Evolutionary conservation across 37 sponge, comb jelly and placozoan species (phyloP).

Genomic region (Lycopodina hypogea): DNA sequence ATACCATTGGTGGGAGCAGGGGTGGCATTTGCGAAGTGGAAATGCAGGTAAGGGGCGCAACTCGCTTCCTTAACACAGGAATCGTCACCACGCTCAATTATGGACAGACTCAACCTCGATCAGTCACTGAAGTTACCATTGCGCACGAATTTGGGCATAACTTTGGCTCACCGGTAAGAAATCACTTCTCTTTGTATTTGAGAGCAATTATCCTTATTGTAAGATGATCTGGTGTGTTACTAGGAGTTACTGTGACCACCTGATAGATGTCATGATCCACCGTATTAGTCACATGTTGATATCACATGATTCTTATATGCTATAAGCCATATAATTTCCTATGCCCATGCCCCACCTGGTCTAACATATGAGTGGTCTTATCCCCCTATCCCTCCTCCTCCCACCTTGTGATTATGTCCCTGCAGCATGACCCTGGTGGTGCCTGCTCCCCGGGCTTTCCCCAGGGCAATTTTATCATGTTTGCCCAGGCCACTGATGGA

Average conservation of each 20-base stretch:
- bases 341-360: too few species aligned
- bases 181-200: too few species aligned
- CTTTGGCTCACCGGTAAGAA: constrained; percentile 90
- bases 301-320: too few species aligned
- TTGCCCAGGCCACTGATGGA: constrained; percentile 87
- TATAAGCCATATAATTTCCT: too few species aligned
- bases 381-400: not conserved
- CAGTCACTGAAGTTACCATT: constrained; percentile 68
- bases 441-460: constrained; percentile 64
- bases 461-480: constrained; percentile 96
- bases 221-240: not conserved
- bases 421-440: constrained; percentile 55
- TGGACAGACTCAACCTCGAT: constrained; percentile 56
- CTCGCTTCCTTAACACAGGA: constrained; percentile 77
- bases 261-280: too few species aligned
- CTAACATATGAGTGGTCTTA: too few species aligned
- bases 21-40: constrained; percentile 79
- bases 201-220: not conserved
- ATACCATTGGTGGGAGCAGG: constrained; percentile 62
- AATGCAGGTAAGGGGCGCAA: constrained; percentile 45
- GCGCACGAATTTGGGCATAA: constrained; percentile 97
- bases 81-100: constrained; percentile 87
- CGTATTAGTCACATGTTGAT: too few species aligned
- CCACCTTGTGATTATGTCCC: too few species aligned
- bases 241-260: too few species aligned